Conservation (phyloP, 2,797 vertebrate species). For the Salarias fasciatus region DNA sequence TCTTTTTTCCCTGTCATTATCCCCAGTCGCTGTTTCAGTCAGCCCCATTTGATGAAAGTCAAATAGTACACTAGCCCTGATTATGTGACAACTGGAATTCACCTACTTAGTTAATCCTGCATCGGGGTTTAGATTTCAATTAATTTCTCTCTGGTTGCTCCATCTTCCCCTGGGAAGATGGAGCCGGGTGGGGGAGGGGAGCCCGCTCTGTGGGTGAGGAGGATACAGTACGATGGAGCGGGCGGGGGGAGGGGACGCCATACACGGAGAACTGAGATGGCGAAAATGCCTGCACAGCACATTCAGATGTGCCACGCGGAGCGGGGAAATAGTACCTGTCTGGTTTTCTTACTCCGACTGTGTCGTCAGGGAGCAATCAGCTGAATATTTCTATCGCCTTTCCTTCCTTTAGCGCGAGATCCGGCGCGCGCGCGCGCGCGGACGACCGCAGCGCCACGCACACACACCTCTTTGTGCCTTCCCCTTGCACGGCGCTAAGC, state of each 20-base stretch:
- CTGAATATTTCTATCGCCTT: conserved; percentile 42
- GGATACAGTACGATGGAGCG: conserved; percentile 72
- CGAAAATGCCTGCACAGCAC: conserved; percentile 78
- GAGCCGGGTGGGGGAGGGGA: conserved; percentile 61
- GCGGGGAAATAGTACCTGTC: conserved; percentile 48
- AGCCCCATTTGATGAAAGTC: conserved; percentile 81
- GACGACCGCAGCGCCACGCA: conserved; percentile 23
- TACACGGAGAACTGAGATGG: conserved; percentile 64
- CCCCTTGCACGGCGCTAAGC: conserved; percentile 17
- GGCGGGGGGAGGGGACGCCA: conserved; percentile 60
- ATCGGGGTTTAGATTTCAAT: conserved; percentile 81
- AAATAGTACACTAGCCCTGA: conserved; percentile 79
- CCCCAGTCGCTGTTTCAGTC: conserved; percentile 73
- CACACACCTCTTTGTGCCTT: conserved; percentile 36
- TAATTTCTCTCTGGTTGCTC: conserved; percentile 77
- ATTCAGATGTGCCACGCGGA: conserved; percentile 55
- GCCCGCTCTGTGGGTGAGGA: conserved; percentile 65
- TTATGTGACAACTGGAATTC: conserved; percentile 83
- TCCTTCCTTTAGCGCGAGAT: conserved; percentile 21
- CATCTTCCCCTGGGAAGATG: conserved; percentile 62
- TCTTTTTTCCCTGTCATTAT: conserved; percentile 78
- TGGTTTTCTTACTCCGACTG: conserved; percentile 31
- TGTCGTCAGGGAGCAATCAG: conserved; percentile 45
- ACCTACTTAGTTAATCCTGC: conserved; percentile 82
- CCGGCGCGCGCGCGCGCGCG: conserved; percentile 5